These are phyloP conservation scores for Kryptolebias ocellatus DNA, from an alignment of 2,797 vertebrate genomes.

Conservation along the genomic window DNA sequence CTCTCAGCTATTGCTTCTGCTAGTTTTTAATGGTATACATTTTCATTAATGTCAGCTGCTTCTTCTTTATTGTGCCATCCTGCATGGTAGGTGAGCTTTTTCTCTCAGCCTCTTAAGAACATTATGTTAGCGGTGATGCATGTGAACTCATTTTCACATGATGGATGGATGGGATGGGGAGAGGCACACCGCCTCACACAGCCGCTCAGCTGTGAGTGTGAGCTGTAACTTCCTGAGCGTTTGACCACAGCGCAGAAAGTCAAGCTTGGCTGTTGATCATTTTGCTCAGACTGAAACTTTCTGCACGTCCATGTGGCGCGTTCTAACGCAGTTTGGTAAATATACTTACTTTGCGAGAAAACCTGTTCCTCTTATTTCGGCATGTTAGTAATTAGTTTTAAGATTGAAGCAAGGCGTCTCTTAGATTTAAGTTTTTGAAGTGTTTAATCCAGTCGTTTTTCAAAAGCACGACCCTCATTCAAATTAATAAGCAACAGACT, in stretches of 20 bases:
- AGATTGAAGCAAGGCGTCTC: not conserved
- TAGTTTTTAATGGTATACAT: slow-evolving; percentile 70
- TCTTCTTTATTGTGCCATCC: slow-evolving; percentile 60
- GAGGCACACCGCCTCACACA: slow-evolving; percentile 31
- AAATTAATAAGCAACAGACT: not conserved
- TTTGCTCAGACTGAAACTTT: not conserved
- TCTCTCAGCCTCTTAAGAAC: slow-evolving; percentile 62
- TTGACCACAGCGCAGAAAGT: slow-evolving; percentile 28
- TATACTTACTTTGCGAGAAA: not conserved
- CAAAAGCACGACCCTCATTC: not conserved
- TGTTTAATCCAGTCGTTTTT: not conserved
- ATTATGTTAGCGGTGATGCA: slow-evolving; percentile 70
- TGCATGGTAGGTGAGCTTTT: slow-evolving; percentile 63
- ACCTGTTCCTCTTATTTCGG: not conserved
- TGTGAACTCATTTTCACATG: slow-evolving; percentile 64
- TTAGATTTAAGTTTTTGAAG: not conserved
- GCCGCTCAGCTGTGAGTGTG: slow-evolving; percentile 34
- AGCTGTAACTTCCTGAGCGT: slow-evolving; percentile 42
- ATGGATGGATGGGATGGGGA: slow-evolving; percentile 52
- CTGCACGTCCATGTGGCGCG: no score
- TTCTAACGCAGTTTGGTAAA: not conserved
- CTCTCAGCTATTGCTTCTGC: slow-evolving; percentile 46
- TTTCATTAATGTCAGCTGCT: slow-evolving; percentile 70
- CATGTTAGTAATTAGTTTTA: not conserved
- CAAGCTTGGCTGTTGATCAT: not conserved